A percentile compares a stretch with the other conserved stretches of the same genome.
Evolutionary conservation across 2,888 invertebrate genomes (phyloP).

Genomic region (Formica aserva): DNA sequence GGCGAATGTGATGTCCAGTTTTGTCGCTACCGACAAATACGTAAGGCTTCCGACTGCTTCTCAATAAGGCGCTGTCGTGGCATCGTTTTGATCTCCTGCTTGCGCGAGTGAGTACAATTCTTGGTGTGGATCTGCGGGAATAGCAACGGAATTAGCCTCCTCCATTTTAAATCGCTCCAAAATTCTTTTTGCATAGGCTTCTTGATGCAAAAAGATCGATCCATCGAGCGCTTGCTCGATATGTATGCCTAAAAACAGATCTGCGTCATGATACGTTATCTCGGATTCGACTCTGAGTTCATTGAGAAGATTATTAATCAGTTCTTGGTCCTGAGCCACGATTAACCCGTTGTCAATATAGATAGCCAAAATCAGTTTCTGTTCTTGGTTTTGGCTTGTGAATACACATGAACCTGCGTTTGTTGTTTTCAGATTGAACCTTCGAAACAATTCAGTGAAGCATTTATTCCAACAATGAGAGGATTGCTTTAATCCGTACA

Average conservation of each 20-base stretch:
- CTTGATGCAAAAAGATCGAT: neutral
- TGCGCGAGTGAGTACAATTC: neutral
- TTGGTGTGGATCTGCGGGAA: neutral
- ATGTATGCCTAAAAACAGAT: neutral
- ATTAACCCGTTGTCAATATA: constrained; percentile 60
- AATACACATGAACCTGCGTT: neutral
- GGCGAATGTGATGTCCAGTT: neutral
- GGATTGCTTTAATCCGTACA: neutral
- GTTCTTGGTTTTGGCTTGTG: constrained; percentile 10
- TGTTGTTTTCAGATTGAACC: neutral
- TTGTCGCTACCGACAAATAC: neutral
- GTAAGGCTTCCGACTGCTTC: neutral
- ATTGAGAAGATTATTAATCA: neutral
- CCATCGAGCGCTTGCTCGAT: neutral
- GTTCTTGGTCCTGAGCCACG: constrained; percentile 23
- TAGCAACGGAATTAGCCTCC: neutral
- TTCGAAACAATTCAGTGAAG: neutral
- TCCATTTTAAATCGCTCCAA: neutral
- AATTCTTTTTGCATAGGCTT: neutral
- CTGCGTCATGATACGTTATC: neutral
- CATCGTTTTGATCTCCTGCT: neutral
- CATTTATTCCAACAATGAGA: neutral
- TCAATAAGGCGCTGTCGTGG: neutral
- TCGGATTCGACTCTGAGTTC: neutral
- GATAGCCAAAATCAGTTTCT: constrained; percentile 51